Percentiles rank a stretch among this genome's conserved stretches.
These are phyloP conservation scores for Tyto alba DNA, from an alignment of 2,113 vertebrate genomes.

Conservation along the genomic window DNA sequence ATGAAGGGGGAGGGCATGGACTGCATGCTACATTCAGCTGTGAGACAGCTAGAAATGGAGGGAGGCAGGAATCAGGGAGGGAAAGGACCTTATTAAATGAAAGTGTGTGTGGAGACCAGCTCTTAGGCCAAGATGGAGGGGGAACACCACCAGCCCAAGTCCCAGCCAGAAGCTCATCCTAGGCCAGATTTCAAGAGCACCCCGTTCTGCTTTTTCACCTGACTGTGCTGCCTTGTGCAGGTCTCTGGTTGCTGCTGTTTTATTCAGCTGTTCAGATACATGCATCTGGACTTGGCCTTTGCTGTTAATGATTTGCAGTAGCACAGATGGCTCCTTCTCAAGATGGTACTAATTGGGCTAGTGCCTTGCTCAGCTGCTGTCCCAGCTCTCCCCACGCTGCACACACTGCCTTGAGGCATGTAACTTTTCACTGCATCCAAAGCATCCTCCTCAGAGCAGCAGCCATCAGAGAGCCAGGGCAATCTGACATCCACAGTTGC, in stretches of 20 bases:
- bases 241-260: not conserved
- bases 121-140: not conserved
- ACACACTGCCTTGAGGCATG: not conserved
- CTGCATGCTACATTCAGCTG: not conserved
- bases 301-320: not conserved
- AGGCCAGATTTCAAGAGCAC: not conserved
- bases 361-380: not conserved
- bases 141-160: not conserved
- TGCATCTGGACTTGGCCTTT: not conserved
- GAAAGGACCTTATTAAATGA: not conserved
- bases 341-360: not conserved
- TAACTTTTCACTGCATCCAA: not conserved
- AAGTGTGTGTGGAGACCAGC: not conserved
- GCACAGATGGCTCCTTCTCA: not conserved
- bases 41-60: not conserved
- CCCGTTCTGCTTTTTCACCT: not conserved
- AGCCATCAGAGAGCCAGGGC: not conserved
- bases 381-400: not conserved
- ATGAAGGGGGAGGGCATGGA: not conserved
- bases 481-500: accelerated
- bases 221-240: not conserved
- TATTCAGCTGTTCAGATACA: not conserved
- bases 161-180: not conserved
- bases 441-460: not conserved
- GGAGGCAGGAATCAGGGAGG: not conserved